Base-by-base conservation (phyloP, 2,113 vertebrate species). In the Bufo gargarizans region DNA sequence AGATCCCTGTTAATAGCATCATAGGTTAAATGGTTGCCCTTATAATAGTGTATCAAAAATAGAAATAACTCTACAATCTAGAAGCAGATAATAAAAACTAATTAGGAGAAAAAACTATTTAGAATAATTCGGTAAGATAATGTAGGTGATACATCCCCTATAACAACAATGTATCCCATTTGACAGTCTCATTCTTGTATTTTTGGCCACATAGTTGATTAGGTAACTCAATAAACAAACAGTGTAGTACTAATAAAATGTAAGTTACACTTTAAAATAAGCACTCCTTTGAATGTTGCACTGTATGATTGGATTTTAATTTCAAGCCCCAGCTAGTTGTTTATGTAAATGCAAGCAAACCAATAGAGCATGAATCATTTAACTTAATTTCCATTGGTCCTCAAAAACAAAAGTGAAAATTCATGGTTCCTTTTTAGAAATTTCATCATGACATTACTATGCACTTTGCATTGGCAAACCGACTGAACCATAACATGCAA, bases 361-460 rank as follows among this genome's bases (percentile, higher is more conserved):
- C 80, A 61, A 13, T 50, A 20, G 19, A 50, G 81, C 63, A 83
- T 65, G 45, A 49, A 61, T 50, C 80, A 82, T 59, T 65, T 65
- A 82, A 49, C 58, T 65, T 47, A n/a, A 67, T 69, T 83, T 50
- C 19, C 33, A 83, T 53, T 53, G 47, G 61, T 53, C 14, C 45
- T 83, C 9, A 8, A 74, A 14, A 53, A 50, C 63, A 53, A 67
- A 82, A 82, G 49, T 50, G 22, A 12, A 69, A 83, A 65, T 63
- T 49, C 11, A 82, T 74, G 71, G 13, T 5, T 6, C 53, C 13
- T 82, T 82, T 77, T 12, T 56, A 22, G 33, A 49, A 82, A 20
- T 82, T 65, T 20, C 6, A 83, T 83, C 22, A 83, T 61, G 56
- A 19, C 79, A 67, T 83, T 83, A 69, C 63, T 83, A 83, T 69